phyloP scores from a whole-genome alignment of 2,113 vertebrate genomes.

The Ploceus nigricollis region DNA sequence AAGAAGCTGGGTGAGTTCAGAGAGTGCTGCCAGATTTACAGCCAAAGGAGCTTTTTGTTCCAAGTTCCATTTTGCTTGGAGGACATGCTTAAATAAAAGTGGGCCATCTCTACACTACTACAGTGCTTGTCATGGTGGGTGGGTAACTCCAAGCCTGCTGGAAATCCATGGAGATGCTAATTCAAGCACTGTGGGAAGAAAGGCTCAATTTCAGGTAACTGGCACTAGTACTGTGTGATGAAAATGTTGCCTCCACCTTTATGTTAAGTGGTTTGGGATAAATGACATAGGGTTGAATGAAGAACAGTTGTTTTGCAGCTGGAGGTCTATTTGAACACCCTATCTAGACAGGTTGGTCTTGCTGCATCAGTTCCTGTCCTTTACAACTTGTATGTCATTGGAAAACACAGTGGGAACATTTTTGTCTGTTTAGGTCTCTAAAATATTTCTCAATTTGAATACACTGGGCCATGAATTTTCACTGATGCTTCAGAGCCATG shows the following conservation, averaged over 20 bases:
- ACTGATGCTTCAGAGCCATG: neutral
- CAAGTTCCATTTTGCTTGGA: neutral
- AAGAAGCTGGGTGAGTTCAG: neutral
- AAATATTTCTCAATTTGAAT: neutral
- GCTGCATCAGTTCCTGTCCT: neutral
- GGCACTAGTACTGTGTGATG: too few species aligned
- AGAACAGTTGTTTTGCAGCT: neutral
- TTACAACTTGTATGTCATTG: neutral
- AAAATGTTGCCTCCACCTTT: neutral
- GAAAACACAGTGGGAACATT: neutral
- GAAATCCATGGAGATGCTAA: neutral
- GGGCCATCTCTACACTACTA: neutral
- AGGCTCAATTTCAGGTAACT: neutral
- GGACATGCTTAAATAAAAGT: neutral
- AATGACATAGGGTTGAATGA: neutral
- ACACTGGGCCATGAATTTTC: neutral
- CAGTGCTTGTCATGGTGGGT: rapidly evolving
- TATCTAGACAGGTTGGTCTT: neutral
- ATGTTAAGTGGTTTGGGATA: neutral
- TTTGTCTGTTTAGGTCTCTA: neutral
- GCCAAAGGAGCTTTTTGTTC: neutral
- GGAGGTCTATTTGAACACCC: neutral
- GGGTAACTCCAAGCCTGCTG: neutral
- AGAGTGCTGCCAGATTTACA: neutral
- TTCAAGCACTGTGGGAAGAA: neutral